Evolutionary conservation across 2,113 vertebrate species (phyloP), one percentile per base, ranked within the genome.

Genomic region (Calyptomena viridis): DNA sequence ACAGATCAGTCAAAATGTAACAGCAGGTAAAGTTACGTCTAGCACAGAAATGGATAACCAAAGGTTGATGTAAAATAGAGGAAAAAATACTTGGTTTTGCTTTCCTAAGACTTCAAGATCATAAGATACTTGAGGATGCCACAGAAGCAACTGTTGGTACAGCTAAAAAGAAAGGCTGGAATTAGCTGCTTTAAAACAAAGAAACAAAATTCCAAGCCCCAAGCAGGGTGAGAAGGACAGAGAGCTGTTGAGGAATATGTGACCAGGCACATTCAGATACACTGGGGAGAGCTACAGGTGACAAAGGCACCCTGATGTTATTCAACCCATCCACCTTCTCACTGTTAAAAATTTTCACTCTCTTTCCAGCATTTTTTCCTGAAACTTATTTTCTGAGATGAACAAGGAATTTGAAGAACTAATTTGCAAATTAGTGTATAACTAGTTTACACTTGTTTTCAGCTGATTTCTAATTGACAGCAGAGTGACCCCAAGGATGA

Each of bases 61-160:
- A 66, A 19, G 16, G 4, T 3, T 83, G 31, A 44, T 64, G 25
- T 20, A 75, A 91, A 94, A 50, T 23, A 72, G 6, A 13, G 22
- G 17, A 3, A 15, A 44, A 44, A 73, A 86, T 12, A 5, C 28
- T 16, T 0, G 0, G 0, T 13, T 53, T 76, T 76, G 39, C 12
- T 64, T 59, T 68, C 53, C 39, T 46, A 72, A 62, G 50, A 7
- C 19, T 79, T 76, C 33, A 64, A 44, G n/a, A 52, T 62, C 2
- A 1, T 62, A 25, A 55, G 68, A 27, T 0, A 2, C 28, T 63
- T 50, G 42, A 72, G 58, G 23, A 71, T 84, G 40, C 37, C 44
- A 60, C 31, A 30, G 63, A 84, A 88, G 8, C 27, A 76, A 23
- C 40, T 84, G 50, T 15, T 52, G 60, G 17, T 33, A 52, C 7